Base-by-base conservation (phyloP, 2,888 invertebrate genomes). In the Muschampia plurimacula region DNA sequence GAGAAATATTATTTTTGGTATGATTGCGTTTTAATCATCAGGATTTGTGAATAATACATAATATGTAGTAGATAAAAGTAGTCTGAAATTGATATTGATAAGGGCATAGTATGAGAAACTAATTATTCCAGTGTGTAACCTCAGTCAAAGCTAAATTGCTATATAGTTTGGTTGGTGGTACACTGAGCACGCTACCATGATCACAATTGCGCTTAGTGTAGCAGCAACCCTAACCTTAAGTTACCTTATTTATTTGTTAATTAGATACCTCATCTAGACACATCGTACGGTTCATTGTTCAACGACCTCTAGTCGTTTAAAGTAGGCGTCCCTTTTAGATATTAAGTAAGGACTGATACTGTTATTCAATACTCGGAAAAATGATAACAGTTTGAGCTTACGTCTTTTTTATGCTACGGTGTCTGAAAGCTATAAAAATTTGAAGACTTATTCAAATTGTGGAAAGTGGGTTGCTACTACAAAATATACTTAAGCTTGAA, bases 341-440 rank as follows among this genome's bases (percentile, higher is more conserved):
- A 79, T 88, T 93, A 93, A 93, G 93, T 91, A 91, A 88, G 93
- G 90, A 93, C 93, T 93, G 93, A 93, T 93, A 90, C 84, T 87
- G 83, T 83, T 85, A 85, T 86, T 84, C 84, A 86, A 88, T 90
- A 86, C 84, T 87, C 86, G 84, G 75, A 78, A 67, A 75, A 73
- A 68, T 76, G 74, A 67, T 67, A 8, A 9, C 72, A 60, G 39
- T 52, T 62, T 72, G 66, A 62, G 66, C 67, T 66, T 71, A 49
- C 65, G 71, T 71, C 4, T 55, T 36, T 15, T 49, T n/a, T 6
- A 9, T 41, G 41, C 9, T 41, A 9, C 41, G 2, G 2, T 41
- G 6, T 1, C 41, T 6, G 7, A 41, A 41, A 9, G 1, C 8
- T 41, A 41, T 22, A 22, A 22, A 22, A 22, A 22, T 22, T 22